A percentile compares a stretch with the other conserved stretches of the same genome.
Evolutionary conservation across 2,888 invertebrate genomes (phyloP).

Genomic region (Amiota communis): DNA sequence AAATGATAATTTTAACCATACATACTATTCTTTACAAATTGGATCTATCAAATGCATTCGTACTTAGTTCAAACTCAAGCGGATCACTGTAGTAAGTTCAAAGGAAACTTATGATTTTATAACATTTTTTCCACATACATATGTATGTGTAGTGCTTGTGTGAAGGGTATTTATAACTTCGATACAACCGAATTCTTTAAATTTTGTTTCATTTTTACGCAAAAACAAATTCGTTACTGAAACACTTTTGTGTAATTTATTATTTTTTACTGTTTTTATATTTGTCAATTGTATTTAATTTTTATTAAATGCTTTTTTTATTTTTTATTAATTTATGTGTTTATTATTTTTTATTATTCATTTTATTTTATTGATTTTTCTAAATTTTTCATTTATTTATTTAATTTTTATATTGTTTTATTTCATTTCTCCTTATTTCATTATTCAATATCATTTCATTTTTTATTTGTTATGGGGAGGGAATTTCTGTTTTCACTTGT

Average conservation of each 20-base stretch:
- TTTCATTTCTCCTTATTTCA: not conserved
- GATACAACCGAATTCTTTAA: constrained; percentile 6
- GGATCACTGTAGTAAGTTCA: not conserved
- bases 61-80: too few species aligned
- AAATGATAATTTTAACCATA: too few species aligned
- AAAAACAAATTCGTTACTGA: constrained; percentile 26
- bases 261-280: constrained; percentile 3
- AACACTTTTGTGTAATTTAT: constrained; percentile 1
- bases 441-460: not conserved
- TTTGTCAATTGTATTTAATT: not conserved
- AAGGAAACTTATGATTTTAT: too few species aligned
- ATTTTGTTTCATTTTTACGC: constrained; percentile 25
- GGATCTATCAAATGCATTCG: too few species aligned
- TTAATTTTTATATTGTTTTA: too few species aligned
- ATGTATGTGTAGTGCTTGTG: not conserved
- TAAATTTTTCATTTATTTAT: too few species aligned
- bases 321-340: not conserved
- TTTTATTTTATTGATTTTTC: too few species aligned
- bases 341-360: not conserved
- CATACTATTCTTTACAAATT: too few species aligned
- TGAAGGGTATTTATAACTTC: too few species aligned
- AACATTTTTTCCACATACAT: not conserved
- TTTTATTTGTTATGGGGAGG: not conserved
- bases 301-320: constrained; percentile 22
- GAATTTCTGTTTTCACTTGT: not conserved